phyloP scores from a whole-genome alignment of 2,797 vertebrate genomes.

The Chromobotia macracanthus region DNA sequence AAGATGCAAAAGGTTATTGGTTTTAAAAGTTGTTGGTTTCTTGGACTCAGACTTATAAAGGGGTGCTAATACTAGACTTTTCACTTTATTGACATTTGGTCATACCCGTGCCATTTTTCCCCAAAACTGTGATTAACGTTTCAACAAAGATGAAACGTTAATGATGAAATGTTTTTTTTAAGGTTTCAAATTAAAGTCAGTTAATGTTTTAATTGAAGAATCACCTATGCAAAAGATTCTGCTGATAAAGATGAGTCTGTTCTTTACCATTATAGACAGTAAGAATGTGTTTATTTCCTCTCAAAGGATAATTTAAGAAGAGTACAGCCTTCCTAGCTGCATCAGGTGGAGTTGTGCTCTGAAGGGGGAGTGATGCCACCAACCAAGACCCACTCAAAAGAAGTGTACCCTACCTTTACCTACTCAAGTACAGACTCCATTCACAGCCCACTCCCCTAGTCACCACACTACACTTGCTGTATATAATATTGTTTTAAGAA shows the following conservation, averaged over 20 bases:
- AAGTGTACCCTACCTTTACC: too few species aligned
- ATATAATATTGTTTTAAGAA: too few species aligned
- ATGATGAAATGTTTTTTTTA: too few species aligned
- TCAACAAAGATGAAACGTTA: background rate
- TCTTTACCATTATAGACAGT: background rate
- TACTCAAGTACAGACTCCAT: slow-evolving; percentile 61
- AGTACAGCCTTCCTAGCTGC: slow-evolving; percentile 56
- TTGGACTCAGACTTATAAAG: too few species aligned
- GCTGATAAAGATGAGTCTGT: too few species aligned
- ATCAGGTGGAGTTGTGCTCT: slow-evolving; percentile 72
- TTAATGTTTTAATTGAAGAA: background rate
- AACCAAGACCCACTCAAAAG: slow-evolving; percentile 37
- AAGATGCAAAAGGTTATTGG: too few species aligned
- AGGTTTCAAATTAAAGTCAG: too few species aligned
- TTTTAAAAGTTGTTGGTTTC: too few species aligned
- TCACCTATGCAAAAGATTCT: background rate
- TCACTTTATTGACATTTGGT: too few species aligned
- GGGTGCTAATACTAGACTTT: too few species aligned
- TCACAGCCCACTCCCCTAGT: slow-evolving; percentile 62
- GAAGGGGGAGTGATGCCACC: slow-evolving; percentile 65
- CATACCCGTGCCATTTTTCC: too few species aligned
- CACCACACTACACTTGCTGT: slow-evolving; percentile 78
- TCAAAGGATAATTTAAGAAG: slow-evolving; percentile 44
- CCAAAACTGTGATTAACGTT: too few species aligned
- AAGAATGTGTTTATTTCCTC: background rate